Evolutionary conservation across 2,797 vertebrate species (phyloP), one percentile per base, ranked within the genome.

Genomic region (Myripristis murdjan): DNA sequence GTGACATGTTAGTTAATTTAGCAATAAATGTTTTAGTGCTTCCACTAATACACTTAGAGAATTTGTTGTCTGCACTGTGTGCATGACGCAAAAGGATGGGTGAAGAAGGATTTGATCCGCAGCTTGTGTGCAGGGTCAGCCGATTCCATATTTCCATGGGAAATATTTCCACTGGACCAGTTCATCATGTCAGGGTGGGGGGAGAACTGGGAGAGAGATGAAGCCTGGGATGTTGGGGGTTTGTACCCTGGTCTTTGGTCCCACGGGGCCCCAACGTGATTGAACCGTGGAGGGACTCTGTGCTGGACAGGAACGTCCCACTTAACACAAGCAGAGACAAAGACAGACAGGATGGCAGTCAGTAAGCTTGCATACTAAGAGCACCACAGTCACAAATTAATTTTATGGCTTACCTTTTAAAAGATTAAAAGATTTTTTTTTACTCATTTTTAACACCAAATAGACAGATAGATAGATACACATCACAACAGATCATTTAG

Each of bases 91-190:
- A 64, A 60, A n/a, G 6, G 8, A 62, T 3, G 1, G 31, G n/a
- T n/a, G n/a, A n/a, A 55, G 48, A 74, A 22, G 6, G 26, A 51
- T 69, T 73, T 60, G 12, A 56, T 72, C 62, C 16, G 26, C 57
- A 67, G 44, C 33, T 69, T 70, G 71, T 5, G 46, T 31, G 47
- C 11, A 1, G 16, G 5, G 26, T 44, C 12, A 22, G 35, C 35
- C 39, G 31, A 76, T 57, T 76, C 39, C 59, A 86, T 83, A 90
- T 93, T 93, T 93, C 92, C 92, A 93, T 85, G 70, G 91, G 91
- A 94, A 93, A 92, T 73, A 87, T 72, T 74, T 37, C 81, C 31
- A 73, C 41, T 24, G 44, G 22, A 75, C 23, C 52, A 61, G 44
- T 82, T 18, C 62, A 66, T 75, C 65, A 63, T 71, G 52, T 47